phyloP scores from a whole-genome alignment of 2,113 vertebrate species.

The Melanerpes formicivorus region DNA sequence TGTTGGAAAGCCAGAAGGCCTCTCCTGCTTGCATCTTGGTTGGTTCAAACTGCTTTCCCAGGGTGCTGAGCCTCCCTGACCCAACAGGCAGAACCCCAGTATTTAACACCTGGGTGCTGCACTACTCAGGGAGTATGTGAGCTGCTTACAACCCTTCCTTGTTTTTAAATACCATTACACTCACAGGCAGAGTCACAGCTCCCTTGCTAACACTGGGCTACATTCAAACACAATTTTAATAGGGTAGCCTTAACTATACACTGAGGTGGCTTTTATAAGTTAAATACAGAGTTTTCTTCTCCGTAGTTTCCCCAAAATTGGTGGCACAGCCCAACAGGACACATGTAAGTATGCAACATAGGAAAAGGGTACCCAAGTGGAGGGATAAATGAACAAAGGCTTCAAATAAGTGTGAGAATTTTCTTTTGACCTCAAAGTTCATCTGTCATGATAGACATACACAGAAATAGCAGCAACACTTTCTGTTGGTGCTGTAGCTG shows the following conservation, averaged over 20 bases:
- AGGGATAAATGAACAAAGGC: not conserved
- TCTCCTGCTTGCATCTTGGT: not conserved
- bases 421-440: not conserved
- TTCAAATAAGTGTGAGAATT: not conserved
- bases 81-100: not conserved
- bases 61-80: not conserved
- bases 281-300: not conserved
- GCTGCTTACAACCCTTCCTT: not conserved
- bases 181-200: slow-evolving; percentile 7
- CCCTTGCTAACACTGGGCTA: not conserved
- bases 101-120: not conserved
- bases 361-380: not conserved
- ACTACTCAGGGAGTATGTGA: accelerated
- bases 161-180: slow-evolving; percentile 6
- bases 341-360: accelerated
- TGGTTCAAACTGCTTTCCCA: not conserved
- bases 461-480: slow-evolving; percentile 10
- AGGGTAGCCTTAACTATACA: not conserved
- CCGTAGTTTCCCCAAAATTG: not conserved
- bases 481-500: not conserved
- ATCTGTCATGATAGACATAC: not conserved
- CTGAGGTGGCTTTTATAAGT: not conserved
- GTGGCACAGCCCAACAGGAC: accelerated
- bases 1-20: not conserved
- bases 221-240: not conserved